Evolutionary conservation across 1,140 invertebrate species (phyloP).

Genomic region (Antheraea pernyi): DNA sequence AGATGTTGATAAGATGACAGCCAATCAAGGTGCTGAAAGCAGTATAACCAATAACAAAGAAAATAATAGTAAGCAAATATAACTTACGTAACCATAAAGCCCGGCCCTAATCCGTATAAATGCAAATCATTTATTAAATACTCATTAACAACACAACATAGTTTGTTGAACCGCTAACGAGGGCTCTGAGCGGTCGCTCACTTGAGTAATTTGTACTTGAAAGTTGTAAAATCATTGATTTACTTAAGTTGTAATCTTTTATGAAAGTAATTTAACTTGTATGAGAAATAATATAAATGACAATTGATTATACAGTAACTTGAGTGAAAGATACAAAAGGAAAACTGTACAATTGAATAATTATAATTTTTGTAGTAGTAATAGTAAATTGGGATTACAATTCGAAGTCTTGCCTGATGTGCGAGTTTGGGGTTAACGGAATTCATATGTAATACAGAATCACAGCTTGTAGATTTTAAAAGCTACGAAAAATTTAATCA

Average conservation of each 20-base stretch:
- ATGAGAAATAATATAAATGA: too few species aligned
- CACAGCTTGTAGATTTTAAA: too few species aligned
- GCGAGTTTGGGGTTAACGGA: too few species aligned
- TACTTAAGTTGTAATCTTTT: background rate
- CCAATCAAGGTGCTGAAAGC: background rate
- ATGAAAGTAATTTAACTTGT: background rate
- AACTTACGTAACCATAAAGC: background rate
- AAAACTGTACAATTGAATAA: too few species aligned
- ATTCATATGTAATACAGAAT: too few species aligned
- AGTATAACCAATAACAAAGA: background rate
- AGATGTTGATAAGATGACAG: background rate
- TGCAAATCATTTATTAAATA: background rate
- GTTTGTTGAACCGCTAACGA: conserved; percentile 1
- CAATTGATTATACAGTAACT: too few species aligned
- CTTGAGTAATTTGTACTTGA: background rate
- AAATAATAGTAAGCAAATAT: background rate
- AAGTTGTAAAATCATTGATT: background rate
- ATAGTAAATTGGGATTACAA: too few species aligned
- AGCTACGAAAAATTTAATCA: too few species aligned
- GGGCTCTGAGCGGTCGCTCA: background rate
- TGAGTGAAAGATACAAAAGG: too few species aligned
- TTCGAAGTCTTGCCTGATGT: too few species aligned
- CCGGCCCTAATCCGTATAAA: background rate
- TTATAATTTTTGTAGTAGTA: too few species aligned
- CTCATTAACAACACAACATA: background rate